Base-by-base conservation (phyloP, 2,888 invertebrate species). In the Nipponacmea schrenckii region DNA sequence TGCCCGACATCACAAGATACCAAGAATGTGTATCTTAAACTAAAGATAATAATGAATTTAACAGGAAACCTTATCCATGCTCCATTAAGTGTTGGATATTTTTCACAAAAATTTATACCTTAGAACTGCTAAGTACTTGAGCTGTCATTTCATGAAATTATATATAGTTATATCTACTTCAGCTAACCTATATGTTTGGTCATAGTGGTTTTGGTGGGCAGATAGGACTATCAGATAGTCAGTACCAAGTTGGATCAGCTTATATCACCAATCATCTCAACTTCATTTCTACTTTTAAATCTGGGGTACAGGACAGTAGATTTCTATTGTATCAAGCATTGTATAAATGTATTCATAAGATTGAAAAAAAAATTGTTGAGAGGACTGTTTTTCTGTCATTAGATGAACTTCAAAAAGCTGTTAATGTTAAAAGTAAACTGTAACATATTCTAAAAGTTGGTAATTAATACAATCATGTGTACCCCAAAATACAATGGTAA, bases 171-270 rank as follows among this genome's bases (percentile, higher is more conserved):
- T 39, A 39, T 39, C 17, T 39, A 68, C 77, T 80, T n/a, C 78
- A 85, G 85, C 77, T 74, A 8, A 79, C 79, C 71, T 78, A 80
- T 56, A 80, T 83, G 74, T 80, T 82, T 79, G 90, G 90, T 5
- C 87, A 89, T 75, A 83, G 88, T 20, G 90, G 90, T 0, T 86
- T 86, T 72, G 90, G 90, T 4, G 90, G 90, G 0, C 90, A 90
- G 78, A 87, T 87, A 77, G 85, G 83, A 4, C 83, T 85, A 20
- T 81, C 84, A 15, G 90, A 90, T 76, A 77, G 83, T n/a, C 78
- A 86, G 45, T 82, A 88, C 75, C 80, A 84, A 62, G 79, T 89
- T 10, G 85, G 88, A 12, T 85, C 88, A 74, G 87, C 88, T 24
- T 90, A 89, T 78, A 77, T 89, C 44, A 87, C 89, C 24, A 89